Evolutionary conservation across 2,113 vertebrate genomes (phyloP).

Genomic region (Caranx ignobilis): DNA sequence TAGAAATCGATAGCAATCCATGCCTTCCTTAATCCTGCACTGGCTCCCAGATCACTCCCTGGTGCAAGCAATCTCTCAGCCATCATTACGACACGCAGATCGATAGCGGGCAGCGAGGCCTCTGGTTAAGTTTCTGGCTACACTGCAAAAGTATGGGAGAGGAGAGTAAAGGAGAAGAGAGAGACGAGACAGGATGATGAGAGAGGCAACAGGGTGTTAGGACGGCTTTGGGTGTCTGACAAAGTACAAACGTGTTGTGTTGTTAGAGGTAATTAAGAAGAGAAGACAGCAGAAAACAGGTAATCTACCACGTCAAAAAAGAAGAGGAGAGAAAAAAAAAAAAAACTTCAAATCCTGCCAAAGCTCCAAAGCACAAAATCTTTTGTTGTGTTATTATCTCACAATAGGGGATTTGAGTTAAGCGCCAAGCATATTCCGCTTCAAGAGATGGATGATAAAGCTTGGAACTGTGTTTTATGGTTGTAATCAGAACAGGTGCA

Average conservation of each 20-base stretch:
- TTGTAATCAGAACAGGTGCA: conserved; percentile 72
- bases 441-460: conserved; percentile 64
- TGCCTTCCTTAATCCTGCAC: conserved; percentile 84
- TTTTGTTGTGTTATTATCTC: conserved; percentile 66
- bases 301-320: conserved; percentile 40
- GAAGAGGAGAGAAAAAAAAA: conserved; percentile 9
- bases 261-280: conserved; percentile 76
- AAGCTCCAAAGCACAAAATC: conserved; percentile 54
- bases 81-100: conserved; percentile 82
- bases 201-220: conserved; percentile 54
- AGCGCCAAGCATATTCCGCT: conserved; percentile 54
- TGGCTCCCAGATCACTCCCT: conserved; percentile 81
- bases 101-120: conserved; percentile 74
- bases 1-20: conserved; percentile 88
- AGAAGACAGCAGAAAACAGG: conserved; percentile 61
- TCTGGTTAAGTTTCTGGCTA: conserved; percentile 73
- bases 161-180: conserved; percentile 47
- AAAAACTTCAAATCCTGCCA: conserved; percentile 57
- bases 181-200: conserved; percentile 51
- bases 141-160: conserved; percentile 69
- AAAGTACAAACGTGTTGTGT: conserved; percentile 58
- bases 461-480: conserved; percentile 58
- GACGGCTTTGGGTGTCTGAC: conserved; percentile 61
- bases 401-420: conserved; percentile 63
- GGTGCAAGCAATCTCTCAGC: conserved; percentile 84